phyloP scores from a whole-genome alignment of 2,888 invertebrate species.

The Hydriomena furcata region DNA sequence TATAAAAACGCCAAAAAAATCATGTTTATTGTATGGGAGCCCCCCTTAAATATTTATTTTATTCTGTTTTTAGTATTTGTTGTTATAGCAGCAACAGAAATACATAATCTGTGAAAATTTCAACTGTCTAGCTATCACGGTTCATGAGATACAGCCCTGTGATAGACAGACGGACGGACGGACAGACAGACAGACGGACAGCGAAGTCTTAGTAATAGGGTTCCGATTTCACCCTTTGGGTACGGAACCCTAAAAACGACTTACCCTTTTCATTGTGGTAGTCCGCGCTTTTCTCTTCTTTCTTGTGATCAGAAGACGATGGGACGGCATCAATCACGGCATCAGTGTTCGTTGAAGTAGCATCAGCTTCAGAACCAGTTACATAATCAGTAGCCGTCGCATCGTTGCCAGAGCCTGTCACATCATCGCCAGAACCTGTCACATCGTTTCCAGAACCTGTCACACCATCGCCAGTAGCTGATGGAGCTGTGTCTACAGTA shows the following conservation, averaged over 20 bases:
- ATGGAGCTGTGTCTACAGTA: constrained; percentile 28
- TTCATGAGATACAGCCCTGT: too few relatives aligned
- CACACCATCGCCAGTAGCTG: constrained; percentile 5
- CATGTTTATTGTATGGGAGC: too few relatives aligned
- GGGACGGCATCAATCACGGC: constrained; percentile 54
- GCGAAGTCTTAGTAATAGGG: too few relatives aligned
- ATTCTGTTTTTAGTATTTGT: too few relatives aligned
- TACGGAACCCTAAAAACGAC: constrained; percentile 23
- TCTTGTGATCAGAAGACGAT: constrained; percentile 59
- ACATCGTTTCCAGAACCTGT: constrained; percentile 1
- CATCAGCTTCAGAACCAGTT: neutral
- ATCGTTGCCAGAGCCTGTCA: constrained; percentile 15
- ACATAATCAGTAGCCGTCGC: constrained; percentile 27
- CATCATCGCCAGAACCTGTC: constrained; percentile 8
- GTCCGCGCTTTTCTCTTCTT: constrained; percentile 50
- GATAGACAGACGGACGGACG: too few relatives aligned
- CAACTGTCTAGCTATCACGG: too few relatives aligned
- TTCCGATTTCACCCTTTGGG: too few relatives aligned
- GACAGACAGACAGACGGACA: too few relatives aligned
- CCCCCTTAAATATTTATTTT: too few relatives aligned
- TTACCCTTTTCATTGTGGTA: constrained; percentile 62
- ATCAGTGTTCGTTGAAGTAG: constrained; percentile 35
- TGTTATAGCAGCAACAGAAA: too few relatives aligned
- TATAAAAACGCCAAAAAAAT: too few relatives aligned
- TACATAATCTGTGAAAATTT: too few relatives aligned